Base-by-base conservation (phyloP, 2,797 vertebrate species). In the Bryconaethiops microstoma region DNA sequence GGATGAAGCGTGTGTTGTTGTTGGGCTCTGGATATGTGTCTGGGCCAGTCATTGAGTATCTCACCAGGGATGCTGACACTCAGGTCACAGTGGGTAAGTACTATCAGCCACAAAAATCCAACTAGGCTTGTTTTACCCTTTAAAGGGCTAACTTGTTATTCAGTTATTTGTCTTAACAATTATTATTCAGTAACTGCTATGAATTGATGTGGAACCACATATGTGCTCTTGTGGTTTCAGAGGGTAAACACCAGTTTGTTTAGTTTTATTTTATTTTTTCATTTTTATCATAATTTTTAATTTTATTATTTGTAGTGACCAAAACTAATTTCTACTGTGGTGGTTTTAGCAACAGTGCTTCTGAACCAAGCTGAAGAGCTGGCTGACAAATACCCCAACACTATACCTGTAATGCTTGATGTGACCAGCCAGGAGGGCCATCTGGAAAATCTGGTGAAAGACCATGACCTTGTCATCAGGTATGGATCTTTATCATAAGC, bases 1-100 rank as follows among this genome's bases (percentile, higher is more conserved):
- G 93, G 52, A 95, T 95, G 92, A 98, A 95, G 90, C 95, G 91
- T 0, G 94, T 99, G 69, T 92, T 99, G 83, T 83, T 99, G 87
- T 94, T 99, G 0, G 98, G 98, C 21, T 95, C 97, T 9, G 98
- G 98, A 16, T 99, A 99, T 5, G 96, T 99, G 76, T 98, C 97
- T 17, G 95, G 92, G 19, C 97, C 98, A 7, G 95, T 99, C 0
- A 90, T 99, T 40, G 96, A 97, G 83, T 99, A 99, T 86, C 91
- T 99, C 85, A 97, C 94, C 52, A 96, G 97, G 50, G 95, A 97
- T 79, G 78, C 92, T 76, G 92, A 76, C 40, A 90, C 92, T 25
- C 94, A 95, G 89, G 92, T 99, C 88, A 99, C 97, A 63, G 94
- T 97, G 85, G 97, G 98, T 99, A 95, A 88, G 94, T 91, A 86